Conservation (phyloP, 2,797 vertebrate species). For the Cuniculus paca region DNA sequence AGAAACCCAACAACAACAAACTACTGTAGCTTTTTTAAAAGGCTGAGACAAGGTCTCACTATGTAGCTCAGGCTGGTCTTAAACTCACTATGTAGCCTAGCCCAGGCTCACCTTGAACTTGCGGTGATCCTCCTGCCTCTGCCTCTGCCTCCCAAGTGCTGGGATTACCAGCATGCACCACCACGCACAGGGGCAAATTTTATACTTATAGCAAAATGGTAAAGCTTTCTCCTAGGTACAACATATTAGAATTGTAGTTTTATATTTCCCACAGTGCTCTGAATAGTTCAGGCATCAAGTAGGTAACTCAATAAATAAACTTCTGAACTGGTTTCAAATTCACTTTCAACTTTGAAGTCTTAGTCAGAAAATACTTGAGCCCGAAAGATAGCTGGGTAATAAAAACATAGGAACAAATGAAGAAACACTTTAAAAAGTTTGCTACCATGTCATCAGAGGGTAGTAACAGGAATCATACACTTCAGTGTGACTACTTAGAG, state of each 20-base stretch:
- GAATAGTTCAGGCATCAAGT: not conserved
- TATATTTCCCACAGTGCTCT: not conserved
- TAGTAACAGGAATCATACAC: not conserved
- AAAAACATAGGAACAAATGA: not conserved
- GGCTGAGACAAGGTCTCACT: too few relatives aligned
- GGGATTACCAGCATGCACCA: too few relatives aligned
- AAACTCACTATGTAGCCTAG: too few relatives aligned
- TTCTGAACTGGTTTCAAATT: not conserved
- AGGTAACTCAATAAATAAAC: not conserved
- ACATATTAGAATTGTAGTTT: not conserved
- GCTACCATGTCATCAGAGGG: not conserved
- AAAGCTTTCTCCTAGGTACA: not conserved
- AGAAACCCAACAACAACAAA: not conserved
- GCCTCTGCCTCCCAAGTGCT: too few relatives aligned
- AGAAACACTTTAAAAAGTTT: constrained; percentile 1
- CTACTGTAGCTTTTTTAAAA: too few relatives aligned
- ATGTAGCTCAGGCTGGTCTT: too few relatives aligned
- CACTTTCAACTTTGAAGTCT: not conserved
- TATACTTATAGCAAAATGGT: not conserved
- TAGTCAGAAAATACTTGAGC: not conserved
- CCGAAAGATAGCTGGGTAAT: not conserved
- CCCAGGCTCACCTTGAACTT: too few relatives aligned
- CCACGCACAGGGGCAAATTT: not conserved
- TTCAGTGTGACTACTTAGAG: too few relatives aligned
- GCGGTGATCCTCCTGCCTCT: too few relatives aligned